Conservation (phyloP, 1,140 invertebrate genomes). For the Muscidifurax raptorellus region DNA sequence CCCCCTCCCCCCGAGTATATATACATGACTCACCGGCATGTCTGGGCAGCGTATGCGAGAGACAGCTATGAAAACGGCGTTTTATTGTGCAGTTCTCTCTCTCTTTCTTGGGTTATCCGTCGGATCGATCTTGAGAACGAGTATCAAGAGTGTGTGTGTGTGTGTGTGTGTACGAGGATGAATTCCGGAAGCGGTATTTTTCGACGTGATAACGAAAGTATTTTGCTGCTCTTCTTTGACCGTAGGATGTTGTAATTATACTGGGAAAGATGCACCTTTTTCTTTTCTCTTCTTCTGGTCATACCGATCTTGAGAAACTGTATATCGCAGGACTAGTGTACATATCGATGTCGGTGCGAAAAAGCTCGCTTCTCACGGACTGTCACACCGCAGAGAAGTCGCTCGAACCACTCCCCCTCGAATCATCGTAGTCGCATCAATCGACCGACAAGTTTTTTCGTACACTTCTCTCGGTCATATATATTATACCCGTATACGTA, state of each 20-base stretch:
- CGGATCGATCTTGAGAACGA: conserved; percentile 33
- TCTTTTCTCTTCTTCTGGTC: background rate
- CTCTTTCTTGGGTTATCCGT: conserved; percentile 9
- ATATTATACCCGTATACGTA: too few species aligned
- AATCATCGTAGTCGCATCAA: background rate
- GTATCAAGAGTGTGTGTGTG: too few species aligned
- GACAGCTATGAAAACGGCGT: conserved; percentile 36
- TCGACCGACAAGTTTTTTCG: background rate
- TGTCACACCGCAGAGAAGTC: conserved; percentile 2
- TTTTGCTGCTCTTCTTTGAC: background rate
- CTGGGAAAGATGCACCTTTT: background rate
- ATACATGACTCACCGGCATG: conserved; percentile 31
- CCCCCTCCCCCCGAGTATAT: background rate
- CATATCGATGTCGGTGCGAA: background rate
- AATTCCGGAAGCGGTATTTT: conserved; percentile 45
- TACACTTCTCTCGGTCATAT: too few species aligned
- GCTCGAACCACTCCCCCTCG: background rate
- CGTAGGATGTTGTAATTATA: background rate
- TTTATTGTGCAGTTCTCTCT: conserved; percentile 27
- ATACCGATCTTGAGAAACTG: background rate
- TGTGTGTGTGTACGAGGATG: background rate
- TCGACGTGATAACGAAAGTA: conserved; percentile 26
- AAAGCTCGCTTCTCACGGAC: conserved; percentile 30
- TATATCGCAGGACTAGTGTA: background rate
- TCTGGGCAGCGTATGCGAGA: conserved; percentile 14